Evolutionary conservation across 2,888 invertebrate genomes (phyloP).

Genomic region (Sphaerophoria taeniata): DNA sequence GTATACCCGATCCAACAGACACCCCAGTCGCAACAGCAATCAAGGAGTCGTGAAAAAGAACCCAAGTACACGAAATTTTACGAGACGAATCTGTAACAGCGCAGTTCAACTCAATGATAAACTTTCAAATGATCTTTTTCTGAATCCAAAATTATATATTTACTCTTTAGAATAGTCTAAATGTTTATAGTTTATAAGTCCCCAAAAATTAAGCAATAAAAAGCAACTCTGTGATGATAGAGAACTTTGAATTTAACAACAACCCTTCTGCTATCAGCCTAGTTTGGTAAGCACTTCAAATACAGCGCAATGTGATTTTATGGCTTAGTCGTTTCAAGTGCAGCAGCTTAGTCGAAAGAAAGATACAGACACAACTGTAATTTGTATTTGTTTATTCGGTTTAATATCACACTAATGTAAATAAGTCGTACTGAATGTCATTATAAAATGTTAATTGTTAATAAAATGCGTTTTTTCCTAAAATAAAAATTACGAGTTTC

Average conservation of each 20-base stretch:
- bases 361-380: not conserved
- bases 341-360: conserved; percentile 16
- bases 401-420: conserved; percentile 66
- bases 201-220: conserved; percentile 39
- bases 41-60: conserved; percentile 77
- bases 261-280: conserved; percentile 33
- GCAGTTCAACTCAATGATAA: conserved; percentile 33
- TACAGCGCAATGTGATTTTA: conserved; percentile 60
- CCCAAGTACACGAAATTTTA: conserved; percentile 81
- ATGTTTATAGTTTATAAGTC: conserved; percentile 5
- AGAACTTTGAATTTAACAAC: conserved; percentile 10
- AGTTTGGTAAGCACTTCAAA: conserved; percentile 31
- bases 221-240: conserved; percentile 18
- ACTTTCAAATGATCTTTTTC: conserved; percentile 53
- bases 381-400: conserved; percentile 32
- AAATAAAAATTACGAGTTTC: conserved; percentile 24
- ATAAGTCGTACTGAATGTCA: conserved; percentile 58
- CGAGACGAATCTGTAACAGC: conserved; percentile 81
- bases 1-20: conserved; percentile 67
- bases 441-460: conserved; percentile 51
- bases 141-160: not conserved
- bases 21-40: conserved; percentile 71
- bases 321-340: conserved; percentile 35
- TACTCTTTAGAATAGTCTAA: conserved; percentile 35
- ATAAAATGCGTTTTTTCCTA: conserved; percentile 10